These are phyloP conservation scores for Periphyllus acericola DNA, from an alignment of 2,888 invertebrate species.

Conservation along the genomic window DNA sequence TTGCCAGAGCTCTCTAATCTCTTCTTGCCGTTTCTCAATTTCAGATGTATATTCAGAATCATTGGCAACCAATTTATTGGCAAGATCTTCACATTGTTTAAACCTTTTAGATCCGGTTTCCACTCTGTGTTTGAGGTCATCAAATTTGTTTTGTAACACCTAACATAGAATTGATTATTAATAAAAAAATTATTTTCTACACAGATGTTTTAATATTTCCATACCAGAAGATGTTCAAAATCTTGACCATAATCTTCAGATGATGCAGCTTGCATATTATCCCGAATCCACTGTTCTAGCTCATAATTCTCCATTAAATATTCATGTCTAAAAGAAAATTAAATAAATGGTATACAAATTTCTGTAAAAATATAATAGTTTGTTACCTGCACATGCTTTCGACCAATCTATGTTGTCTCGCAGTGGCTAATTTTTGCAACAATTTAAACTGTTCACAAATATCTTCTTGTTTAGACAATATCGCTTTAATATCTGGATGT, in stretches of 20 bases:
- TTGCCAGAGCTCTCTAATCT: slow-evolving; percentile 84
- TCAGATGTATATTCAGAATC: slow-evolving; percentile 87
- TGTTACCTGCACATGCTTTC: slow-evolving; percentile 79
- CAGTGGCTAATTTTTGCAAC: slow-evolving; percentile 81
- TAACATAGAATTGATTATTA: slow-evolving; percentile 66
- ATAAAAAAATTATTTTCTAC: background rate
- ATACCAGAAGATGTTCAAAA: slow-evolving; percentile 85
- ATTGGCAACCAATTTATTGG: slow-evolving; percentile 85
- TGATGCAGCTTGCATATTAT: slow-evolving; percentile 87
- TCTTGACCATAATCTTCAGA: slow-evolving; percentile 96
- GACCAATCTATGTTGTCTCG: slow-evolving; percentile 85
- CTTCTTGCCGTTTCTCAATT: slow-evolving; percentile 86
- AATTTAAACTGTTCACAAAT: slow-evolving; percentile 82
- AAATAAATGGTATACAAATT: background rate
- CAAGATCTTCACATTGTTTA: slow-evolving; percentile 88
- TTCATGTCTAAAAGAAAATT: slow-evolving; percentile 75
- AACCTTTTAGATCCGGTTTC: slow-evolving; percentile 91
- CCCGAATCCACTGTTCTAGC: slow-evolving; percentile 90
- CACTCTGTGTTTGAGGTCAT: slow-evolving; percentile 90
- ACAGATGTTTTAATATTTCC: slow-evolving; percentile 57
- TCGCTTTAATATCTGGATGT: slow-evolving; percentile 85
- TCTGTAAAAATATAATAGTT: background rate
- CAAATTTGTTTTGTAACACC: slow-evolving; percentile 88
- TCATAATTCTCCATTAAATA: slow-evolving; percentile 91
- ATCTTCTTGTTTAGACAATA: slow-evolving; percentile 79